phyloP scores from a whole-genome alignment of 2,113 vertebrate genomes.

The Taurulus bubalis region DNA sequence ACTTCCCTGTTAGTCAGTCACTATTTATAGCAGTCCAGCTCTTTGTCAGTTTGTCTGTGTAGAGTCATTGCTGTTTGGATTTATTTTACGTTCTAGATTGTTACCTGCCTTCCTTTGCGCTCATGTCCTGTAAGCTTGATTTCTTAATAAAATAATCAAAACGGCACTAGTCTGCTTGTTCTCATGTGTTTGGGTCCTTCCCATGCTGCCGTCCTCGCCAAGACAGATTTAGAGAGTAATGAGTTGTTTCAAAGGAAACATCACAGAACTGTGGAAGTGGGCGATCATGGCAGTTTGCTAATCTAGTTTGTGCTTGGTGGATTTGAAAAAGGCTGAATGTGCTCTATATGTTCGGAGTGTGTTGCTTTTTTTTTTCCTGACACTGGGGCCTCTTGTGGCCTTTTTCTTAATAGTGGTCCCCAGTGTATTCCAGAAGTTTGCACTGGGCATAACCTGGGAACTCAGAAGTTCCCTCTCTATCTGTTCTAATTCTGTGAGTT shows the following conservation, averaged over 20 bases:
- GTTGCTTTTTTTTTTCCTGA: neutral
- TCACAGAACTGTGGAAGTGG: neutral
- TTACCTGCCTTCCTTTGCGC: neutral
- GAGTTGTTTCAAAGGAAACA: neutral
- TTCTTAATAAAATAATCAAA: neutral
- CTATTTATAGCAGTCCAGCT: neutral
- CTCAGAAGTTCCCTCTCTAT: neutral
- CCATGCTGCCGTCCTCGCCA: neutral
- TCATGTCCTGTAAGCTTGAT: neutral
- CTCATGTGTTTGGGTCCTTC: neutral
- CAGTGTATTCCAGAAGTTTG: neutral
- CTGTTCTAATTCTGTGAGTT: conserved; percentile 28
- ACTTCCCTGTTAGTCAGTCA: neutral
- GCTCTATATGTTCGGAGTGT: neutral
- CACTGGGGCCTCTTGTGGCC: neutral
- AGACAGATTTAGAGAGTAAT: neutral
- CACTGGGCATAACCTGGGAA: neutral
- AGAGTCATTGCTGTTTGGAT: neutral
- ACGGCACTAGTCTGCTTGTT: neutral
- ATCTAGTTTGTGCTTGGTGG: neutral
- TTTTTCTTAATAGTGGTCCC: conserved; percentile 4
- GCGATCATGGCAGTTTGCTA: neutral
- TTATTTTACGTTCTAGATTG: too few relatives aligned
- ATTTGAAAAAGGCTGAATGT: neutral
- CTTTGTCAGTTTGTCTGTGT: neutral